These are phyloP conservation scores for Cyclargus thomasi DNA, from an alignment of 1,140 invertebrate genomes.

Conservation along the genomic window DNA sequence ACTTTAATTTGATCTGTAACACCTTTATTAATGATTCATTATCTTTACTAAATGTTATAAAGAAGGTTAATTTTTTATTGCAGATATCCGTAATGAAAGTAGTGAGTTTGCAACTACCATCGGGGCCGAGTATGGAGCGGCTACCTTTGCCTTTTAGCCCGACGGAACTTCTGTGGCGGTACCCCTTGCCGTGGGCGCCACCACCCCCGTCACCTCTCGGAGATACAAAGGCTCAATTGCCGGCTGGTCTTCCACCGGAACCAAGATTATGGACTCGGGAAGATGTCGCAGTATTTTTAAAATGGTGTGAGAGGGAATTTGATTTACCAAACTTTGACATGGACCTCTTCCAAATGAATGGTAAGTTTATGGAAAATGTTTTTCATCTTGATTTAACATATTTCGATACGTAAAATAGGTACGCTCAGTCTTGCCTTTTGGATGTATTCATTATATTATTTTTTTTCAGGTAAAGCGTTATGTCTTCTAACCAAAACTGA, in stretches of 20 bases:
- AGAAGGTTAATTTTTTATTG: constrained; percentile 29
- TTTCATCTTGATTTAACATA: neutral
- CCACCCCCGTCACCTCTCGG: constrained; percentile 82
- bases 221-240: constrained; percentile 90
- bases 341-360: constrained; percentile 98
- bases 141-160: constrained; percentile 72
- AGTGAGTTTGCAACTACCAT: constrained; percentile 69
- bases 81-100: constrained; percentile 70
- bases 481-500: constrained; percentile 93
- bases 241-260: constrained; percentile 87
- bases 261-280: constrained; percentile 93
- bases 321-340: constrained; percentile 93
- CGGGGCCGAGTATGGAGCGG: constrained; percentile 72
- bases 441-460: constrained; percentile 12
- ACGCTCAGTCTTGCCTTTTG: neutral
- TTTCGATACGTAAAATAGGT: neutral
- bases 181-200: constrained; percentile 81
- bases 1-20: no score
- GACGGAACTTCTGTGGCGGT: constrained; percentile 88
- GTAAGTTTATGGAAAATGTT: constrained; percentile 68
- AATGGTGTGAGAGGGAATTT: constrained; percentile 95
- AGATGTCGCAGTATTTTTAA: constrained; percentile 90
- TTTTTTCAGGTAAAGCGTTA: constrained; percentile 86
- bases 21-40: neutral
- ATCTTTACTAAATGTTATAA: neutral